Percentiles rank a stretch among this genome's conserved stretches.
phyloP scores from a whole-genome alignment of 2,113 vertebrate genomes.

The Physeter macrocephalus region DNA sequence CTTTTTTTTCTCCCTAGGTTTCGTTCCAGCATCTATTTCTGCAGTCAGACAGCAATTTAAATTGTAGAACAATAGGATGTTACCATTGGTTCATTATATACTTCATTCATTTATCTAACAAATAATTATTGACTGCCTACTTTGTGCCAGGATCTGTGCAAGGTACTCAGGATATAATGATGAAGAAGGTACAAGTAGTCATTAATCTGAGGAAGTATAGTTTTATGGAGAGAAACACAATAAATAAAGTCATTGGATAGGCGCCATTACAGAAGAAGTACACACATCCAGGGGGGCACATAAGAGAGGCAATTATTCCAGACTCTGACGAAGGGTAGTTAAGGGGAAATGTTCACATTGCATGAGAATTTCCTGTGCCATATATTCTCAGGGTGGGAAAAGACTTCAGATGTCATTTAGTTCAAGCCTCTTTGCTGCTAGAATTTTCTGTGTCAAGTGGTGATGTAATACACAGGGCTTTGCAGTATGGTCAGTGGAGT shows the following conservation, averaged over 20 bases:
- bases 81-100: not conserved
- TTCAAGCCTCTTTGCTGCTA: not conserved
- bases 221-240: not conserved
- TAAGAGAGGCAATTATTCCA: not conserved
- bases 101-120: not conserved
- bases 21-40: not conserved
- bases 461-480: not conserved
- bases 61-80: not conserved
- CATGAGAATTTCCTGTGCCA: not conserved
- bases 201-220: not conserved
- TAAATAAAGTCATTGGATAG: not conserved
- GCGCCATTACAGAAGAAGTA: not conserved
- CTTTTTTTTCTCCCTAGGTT: not conserved
- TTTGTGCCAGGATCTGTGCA: not conserved
- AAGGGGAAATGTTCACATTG: not conserved
- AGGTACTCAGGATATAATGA: not conserved
- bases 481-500: not conserved
- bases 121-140: not conserved
- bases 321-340: not conserved
- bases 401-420: not conserved
- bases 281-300: not conserved
- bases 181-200: not conserved
- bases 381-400: not conserved
- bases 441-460: not conserved
- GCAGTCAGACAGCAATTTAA: not conserved